phyloP scores from a whole-genome alignment of 2,113 vertebrate genomes.

The Zeus faber region DNA sequence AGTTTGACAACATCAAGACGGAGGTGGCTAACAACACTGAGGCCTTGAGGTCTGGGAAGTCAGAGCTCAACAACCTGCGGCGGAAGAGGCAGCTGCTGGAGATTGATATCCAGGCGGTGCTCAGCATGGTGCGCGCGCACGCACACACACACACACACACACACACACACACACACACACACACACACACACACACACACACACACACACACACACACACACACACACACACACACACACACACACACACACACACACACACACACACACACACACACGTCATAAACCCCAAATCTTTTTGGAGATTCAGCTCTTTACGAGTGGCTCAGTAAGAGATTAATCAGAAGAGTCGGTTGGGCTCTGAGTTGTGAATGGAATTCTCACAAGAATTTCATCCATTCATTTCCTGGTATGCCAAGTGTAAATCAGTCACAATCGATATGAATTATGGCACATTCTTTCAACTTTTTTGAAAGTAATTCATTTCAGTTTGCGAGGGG shows the following conservation, averaged over 20 bases:
- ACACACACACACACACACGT: neutral
- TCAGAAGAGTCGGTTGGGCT: too few species aligned
- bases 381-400: too few species aligned
- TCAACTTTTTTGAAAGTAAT: too few species aligned
- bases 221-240: neutral
- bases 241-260: conserved; percentile 1
- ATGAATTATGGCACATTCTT: too few species aligned
- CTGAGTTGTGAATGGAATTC: too few species aligned
- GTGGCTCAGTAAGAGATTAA: too few species aligned
- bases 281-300: too few species aligned
- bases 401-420: too few species aligned
- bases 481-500: too few species aligned
- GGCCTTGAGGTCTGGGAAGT: conserved; percentile 47
- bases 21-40: conserved; percentile 64
- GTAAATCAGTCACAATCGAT: too few species aligned
- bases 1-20: conserved; percentile 74
- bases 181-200: neutral
- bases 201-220: neutral
- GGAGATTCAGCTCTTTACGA: too few species aligned
- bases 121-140: conserved; percentile 51
- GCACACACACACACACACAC: neutral
- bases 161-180: conserved; percentile 2
- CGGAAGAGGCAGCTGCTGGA: conserved; percentile 62
- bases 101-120: conserved; percentile 53
- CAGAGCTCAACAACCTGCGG: conserved; percentile 48